These are phyloP conservation scores for Pterostichus niger DNA, from an alignment of 2,888 invertebrate species.

Conservation along the genomic window DNA sequence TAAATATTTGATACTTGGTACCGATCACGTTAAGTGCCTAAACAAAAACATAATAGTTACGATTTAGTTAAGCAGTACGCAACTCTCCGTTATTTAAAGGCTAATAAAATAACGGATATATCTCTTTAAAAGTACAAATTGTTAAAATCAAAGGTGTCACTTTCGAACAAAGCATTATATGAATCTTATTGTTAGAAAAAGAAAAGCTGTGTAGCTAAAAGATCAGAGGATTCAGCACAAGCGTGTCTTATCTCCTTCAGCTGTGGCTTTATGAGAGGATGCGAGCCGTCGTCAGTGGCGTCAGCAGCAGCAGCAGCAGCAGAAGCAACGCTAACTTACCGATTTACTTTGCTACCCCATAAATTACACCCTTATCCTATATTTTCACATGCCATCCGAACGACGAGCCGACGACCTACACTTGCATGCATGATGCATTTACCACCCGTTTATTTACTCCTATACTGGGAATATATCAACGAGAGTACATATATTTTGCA, in stretches of 20 bases:
- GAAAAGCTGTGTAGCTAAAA: conserved; percentile 23
- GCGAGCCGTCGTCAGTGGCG: background rate
- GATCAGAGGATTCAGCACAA: conserved; percentile 21
- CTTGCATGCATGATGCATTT: conserved; percentile 36
- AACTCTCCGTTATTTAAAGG: too few relatives aligned
- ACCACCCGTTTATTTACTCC: conserved; percentile 14
- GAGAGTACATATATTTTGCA: background rate
- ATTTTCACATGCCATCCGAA: conserved; percentile 44
- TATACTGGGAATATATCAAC: background rate
- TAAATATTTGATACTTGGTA: too few relatives aligned
- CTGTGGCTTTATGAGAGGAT: conserved; percentile 30
- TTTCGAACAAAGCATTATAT: background rate
- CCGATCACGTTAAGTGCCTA: too few relatives aligned
- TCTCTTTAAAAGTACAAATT: background rate
- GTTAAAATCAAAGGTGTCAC: conserved; percentile 13
- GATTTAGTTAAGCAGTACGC: too few relatives aligned
- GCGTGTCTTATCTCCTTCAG: conserved; percentile 59
- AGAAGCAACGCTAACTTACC: conserved; percentile 56
- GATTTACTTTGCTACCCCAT: conserved; percentile 48
- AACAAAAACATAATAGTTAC: too few relatives aligned
- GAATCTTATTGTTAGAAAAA: conserved; percentile 29
- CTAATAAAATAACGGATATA: too few relatives aligned
- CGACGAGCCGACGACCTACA: conserved; percentile 1
- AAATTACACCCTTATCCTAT: conserved; percentile 59
- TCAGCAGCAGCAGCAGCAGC: conserved; percentile 22